A percentile compares a stretch with the other conserved stretches of the same genome.
Evolutionary conservation across 1,140 invertebrate species (phyloP).

Genomic region (Parasteatoda tepidariorum): DNA sequence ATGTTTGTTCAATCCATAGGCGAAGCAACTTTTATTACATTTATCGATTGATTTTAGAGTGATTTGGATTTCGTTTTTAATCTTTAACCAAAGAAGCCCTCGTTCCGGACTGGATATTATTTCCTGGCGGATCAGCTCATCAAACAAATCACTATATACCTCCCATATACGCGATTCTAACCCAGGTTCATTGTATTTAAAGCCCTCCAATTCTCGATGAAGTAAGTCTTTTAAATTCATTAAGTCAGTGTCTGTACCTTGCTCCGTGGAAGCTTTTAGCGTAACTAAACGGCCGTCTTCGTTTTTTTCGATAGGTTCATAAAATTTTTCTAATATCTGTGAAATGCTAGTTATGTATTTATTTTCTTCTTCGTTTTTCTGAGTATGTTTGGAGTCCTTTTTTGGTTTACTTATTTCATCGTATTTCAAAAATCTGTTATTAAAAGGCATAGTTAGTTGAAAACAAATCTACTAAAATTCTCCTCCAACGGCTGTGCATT

Average conservation of each 20-base stretch:
- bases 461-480: no score
- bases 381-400: no score
- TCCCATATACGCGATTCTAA: neutral
- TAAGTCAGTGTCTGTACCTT: neutral
- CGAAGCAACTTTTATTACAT: neutral
- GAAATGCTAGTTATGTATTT: no score
- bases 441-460: no score
- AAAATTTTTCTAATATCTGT: no score
- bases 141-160: conserved; percentile 1
- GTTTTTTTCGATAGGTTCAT: no score
- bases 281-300: neutral
- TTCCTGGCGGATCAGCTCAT: conserved; percentile 41
- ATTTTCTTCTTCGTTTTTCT: no score
- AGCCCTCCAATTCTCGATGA: conserved; percentile 1
- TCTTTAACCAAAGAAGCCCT: neutral
- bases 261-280: neutral
- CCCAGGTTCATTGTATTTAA: neutral
- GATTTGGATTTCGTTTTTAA: neutral
- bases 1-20: conserved; percentile 9
- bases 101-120: conserved; percentile 12
- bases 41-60: neutral
- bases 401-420: no score
- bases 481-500: no score
- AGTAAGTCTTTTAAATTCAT: neutral
- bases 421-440: no score